Conservation (phyloP, 2,888 invertebrate genomes). For the Chouioia cunea region DNA sequence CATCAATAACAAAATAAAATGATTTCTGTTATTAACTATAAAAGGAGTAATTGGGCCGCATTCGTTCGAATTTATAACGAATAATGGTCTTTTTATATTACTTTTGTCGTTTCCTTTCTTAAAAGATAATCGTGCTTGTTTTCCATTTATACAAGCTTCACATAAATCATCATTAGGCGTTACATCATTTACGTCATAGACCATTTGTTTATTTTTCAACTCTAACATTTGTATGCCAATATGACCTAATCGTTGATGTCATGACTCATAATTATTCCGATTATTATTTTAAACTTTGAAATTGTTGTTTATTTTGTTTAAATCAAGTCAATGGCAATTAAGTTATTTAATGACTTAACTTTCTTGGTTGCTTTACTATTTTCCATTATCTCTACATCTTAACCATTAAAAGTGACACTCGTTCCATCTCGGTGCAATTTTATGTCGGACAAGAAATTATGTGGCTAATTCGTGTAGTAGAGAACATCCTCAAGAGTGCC, state of each 20-base stretch:
- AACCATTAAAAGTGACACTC: constrained; percentile 55
- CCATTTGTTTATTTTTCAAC: too few species aligned
- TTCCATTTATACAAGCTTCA: constrained; percentile 31
- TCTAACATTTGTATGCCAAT: constrained; percentile 15
- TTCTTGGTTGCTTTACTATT: constrained; percentile 48
- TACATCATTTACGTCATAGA: too few species aligned
- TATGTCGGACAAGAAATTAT: constrained; percentile 57
- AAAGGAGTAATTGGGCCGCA: constrained; percentile 46
- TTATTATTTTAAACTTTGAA: constrained; percentile 32
- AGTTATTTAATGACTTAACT: constrained; percentile 53
- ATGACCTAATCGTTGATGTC: constrained; percentile 57
- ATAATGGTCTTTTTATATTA: constrained; percentile 31
- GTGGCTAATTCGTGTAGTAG: constrained; percentile 56
- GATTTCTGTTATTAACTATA: constrained; percentile 44
- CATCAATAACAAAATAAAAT: constrained; percentile 44
- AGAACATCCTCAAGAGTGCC: constrained; percentile 53
- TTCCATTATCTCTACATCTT: constrained; percentile 52
- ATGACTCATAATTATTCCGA: constrained; percentile 51
- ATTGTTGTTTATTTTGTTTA: constrained; percentile 15
- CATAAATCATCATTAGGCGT: constrained; percentile 27
- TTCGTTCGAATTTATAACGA: constrained; percentile 43
- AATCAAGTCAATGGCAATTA: constrained; percentile 46
- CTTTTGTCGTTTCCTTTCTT: too few species aligned
- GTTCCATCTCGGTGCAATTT: constrained; percentile 55
- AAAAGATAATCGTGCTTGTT: too few species aligned